These are phyloP conservation scores for Eospalax fontanierii DNA, from an alignment of 2,797 vertebrate genomes.

Conservation along the genomic window DNA sequence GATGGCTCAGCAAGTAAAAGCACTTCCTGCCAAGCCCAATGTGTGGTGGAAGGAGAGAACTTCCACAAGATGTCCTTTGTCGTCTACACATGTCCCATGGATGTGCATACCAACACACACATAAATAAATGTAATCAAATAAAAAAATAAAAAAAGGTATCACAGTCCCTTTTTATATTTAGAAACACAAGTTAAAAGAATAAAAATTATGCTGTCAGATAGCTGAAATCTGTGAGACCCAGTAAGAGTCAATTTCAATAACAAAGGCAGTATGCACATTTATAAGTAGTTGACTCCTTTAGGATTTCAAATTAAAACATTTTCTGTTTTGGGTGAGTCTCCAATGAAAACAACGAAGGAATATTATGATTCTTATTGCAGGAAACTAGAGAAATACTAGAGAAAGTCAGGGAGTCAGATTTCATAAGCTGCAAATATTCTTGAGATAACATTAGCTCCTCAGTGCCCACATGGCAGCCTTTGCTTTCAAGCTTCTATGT, in stretches of 20 bases:
- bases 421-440: neutral
- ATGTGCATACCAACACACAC: neutral
- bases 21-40: neutral
- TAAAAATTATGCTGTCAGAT: neutral
- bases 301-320: constrained; percentile 62
- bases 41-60: neutral
- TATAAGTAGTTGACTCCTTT: constrained; percentile 28
- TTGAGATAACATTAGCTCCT: constrained; percentile 14
- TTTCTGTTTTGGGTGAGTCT: constrained; percentile 42
- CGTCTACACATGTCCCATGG: neutral
- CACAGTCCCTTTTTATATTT: constrained; percentile 24
- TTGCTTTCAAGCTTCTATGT: constrained; percentile 28
- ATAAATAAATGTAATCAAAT: neutral
- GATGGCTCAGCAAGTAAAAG: neutral
- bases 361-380: constrained; percentile 44
- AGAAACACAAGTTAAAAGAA: constrained; percentile 52
- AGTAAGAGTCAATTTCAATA: neutral
- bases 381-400: constrained; percentile 38
- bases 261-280: constrained; percentile 21
- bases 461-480: neutral
- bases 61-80: neutral
- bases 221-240: constrained; percentile 9
- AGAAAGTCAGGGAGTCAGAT: constrained; percentile 5
- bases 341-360: constrained; percentile 57
- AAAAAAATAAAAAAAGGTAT: neutral